Percentiles rank a stretch among this genome's conserved stretches.
phyloP scores from a whole-genome alignment of 2,888 invertebrate species.

The Eilema sororculum region DNA sequence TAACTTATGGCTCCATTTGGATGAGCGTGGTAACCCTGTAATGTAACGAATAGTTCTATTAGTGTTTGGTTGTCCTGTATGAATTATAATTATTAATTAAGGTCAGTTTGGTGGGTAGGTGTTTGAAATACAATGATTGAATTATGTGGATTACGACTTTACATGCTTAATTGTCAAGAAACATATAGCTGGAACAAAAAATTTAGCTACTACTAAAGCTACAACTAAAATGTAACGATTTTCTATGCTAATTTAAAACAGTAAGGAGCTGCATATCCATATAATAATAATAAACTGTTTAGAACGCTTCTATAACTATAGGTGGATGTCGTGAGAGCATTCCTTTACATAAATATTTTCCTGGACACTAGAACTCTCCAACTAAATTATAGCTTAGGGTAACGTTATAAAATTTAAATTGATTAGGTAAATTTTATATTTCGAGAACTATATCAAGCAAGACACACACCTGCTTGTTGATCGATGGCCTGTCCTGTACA shows the following conservation, averaged over 20 bases:
- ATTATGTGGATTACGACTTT: no score
- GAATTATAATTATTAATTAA: background rate
- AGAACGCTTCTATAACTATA: no score
- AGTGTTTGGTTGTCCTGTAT: background rate
- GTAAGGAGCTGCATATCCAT: background rate
- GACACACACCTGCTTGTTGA: slow-evolving; percentile 23
- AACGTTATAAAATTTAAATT: background rate
- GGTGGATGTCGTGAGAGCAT: background rate
- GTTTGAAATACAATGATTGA: background rate
- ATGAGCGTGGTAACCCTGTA: slow-evolving; percentile 66
- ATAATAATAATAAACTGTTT: background rate
- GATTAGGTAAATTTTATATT: background rate
- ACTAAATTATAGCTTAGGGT: background rate
- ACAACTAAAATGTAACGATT: no score
- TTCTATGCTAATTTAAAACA: background rate
- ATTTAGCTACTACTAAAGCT: background rate
- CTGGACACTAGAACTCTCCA: no score
- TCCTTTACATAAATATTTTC: background rate
- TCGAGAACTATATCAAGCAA: background rate
- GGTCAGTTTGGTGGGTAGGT: background rate
- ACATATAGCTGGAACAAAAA: background rate
- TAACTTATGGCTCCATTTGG: slow-evolving; percentile 72
- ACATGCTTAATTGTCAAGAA: no score
- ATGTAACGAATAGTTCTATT: slow-evolving; percentile 29
- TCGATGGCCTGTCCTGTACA: slow-evolving; percentile 6